These are phyloP conservation scores for Epicampocera succincta DNA, from an alignment of 2,888 invertebrate genomes.

Conservation along the genomic window DNA sequence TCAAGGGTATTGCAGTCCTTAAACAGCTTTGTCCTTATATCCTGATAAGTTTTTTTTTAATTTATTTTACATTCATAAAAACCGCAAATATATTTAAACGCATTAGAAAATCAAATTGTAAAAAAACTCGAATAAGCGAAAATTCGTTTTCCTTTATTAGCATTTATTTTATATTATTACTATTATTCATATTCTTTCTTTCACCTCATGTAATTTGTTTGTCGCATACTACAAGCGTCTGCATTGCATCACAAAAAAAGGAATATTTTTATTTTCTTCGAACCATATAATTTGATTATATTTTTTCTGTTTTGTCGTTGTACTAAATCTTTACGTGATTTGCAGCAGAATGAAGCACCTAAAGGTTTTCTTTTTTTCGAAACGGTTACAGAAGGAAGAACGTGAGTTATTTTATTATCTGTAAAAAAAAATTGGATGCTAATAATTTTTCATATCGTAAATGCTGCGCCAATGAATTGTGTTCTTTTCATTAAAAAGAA, in stretches of 20 bases:
- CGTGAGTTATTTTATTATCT: constrained; percentile 67
- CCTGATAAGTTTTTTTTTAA: too few relatives aligned
- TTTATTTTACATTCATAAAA: too few relatives aligned
- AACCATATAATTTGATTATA: constrained; percentile 40
- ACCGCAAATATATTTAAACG: not conserved
- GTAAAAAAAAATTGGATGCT: constrained; percentile 36
- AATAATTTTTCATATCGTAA: constrained; percentile 62
- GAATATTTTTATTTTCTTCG: constrained; percentile 19
- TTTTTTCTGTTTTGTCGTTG: constrained; percentile 32
- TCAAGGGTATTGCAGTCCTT: too few relatives aligned
- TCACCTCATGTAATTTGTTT: constrained; percentile 63
- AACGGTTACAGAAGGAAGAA: constrained; percentile 40
- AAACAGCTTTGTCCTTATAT: too few relatives aligned
- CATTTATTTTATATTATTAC: constrained; percentile 62
- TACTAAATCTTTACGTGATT: constrained; percentile 67
- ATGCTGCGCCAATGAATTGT: constrained; percentile 3
- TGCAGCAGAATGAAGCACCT: constrained; percentile 37
- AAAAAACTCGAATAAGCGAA: too few relatives aligned
- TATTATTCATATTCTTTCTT: constrained; percentile 38
- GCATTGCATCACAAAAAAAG: constrained; percentile 32
- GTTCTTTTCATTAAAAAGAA: too few relatives aligned
- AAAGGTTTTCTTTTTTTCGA: constrained; percentile 9
- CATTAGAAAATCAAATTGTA: not conserved
- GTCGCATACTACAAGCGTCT: constrained; percentile 60
- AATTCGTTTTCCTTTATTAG: constrained; percentile 61